These are phyloP conservation scores for Neoniphon sammara DNA, from an alignment of 2,797 vertebrate species.

Conservation along the genomic window DNA sequence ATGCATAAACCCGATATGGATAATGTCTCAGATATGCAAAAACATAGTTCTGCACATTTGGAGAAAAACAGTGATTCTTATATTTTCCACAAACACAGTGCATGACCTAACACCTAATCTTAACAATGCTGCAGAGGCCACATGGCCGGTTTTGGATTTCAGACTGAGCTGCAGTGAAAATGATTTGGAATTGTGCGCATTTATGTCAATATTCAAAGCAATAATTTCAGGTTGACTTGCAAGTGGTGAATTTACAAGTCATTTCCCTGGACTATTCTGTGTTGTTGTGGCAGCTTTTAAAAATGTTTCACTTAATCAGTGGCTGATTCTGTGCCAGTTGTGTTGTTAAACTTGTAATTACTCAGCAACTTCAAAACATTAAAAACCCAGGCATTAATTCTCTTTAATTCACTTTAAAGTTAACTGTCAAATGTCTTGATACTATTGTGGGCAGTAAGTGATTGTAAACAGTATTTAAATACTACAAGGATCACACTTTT, in stretches of 20 bases:
- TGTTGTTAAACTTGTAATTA: not conserved
- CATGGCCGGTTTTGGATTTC: slow-evolving; percentile 28
- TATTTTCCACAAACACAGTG: slow-evolving; percentile 18
- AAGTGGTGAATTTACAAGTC: slow-evolving; percentile 27
- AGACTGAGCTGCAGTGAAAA: slow-evolving; percentile 14
- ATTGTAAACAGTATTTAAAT: not conserved
- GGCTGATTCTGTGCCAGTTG: slow-evolving; percentile 4
- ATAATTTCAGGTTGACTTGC: slow-evolving; percentile 28
- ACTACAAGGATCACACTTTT: not conserved
- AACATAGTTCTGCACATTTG: slow-evolving; percentile 2
- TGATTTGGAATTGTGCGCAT: slow-evolving; percentile 1
- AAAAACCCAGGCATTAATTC: not conserved
- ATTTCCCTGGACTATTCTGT: not conserved
- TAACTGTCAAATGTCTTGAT: not conserved
- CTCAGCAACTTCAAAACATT: slow-evolving; percentile 9
- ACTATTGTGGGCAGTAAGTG: not conserved
- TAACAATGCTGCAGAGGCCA: slow-evolving; percentile 24
- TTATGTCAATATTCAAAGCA: slow-evolving; percentile 37
- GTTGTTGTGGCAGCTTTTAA: slow-evolving; percentile 15
- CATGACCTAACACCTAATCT: slow-evolving; percentile 36
- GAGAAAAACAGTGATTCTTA: slow-evolving; percentile 16
- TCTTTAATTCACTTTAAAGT: not conserved
- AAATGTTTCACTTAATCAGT: slow-evolving; percentile 9
- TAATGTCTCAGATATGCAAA: not conserved
- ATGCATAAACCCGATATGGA: slow-evolving; percentile 27